Conservation (phyloP, 2,888 invertebrate species). For the Gryllus longicercus region DNA sequence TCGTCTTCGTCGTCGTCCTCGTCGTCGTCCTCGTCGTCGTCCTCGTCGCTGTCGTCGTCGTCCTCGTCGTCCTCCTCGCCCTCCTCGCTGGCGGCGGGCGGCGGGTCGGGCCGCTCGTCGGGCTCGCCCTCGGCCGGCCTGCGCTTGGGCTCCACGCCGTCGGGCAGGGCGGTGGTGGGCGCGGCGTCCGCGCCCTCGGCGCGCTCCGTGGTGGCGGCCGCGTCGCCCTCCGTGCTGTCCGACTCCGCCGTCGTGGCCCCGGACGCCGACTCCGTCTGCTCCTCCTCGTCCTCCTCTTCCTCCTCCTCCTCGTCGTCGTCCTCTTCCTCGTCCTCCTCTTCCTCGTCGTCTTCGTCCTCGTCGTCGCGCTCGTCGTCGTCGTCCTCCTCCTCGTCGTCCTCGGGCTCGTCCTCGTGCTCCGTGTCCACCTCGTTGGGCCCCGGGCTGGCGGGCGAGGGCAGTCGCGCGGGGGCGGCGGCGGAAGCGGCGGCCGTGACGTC, state of each 20-base stretch:
- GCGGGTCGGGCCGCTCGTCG: background rate
- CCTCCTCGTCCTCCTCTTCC: background rate
- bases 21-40: slow-evolving; percentile 38
- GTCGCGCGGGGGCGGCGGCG: background rate
- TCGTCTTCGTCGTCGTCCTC: slow-evolving; percentile 48
- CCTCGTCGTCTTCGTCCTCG: background rate
- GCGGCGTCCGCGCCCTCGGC: background rate
- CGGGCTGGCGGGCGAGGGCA: slow-evolving; percentile 25
- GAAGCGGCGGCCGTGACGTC: background rate
- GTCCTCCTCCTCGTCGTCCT: slow-evolving; percentile 34
- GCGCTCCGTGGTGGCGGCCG: background rate
- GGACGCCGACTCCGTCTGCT: background rate
- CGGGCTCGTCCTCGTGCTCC: slow-evolving; percentile 38
- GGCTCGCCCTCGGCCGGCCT: background rate
- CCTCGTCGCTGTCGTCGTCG: slow-evolving; percentile 39
- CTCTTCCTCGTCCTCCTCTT: background rate
- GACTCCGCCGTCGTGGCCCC: background rate
- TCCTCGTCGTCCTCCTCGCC: slow-evolving; percentile 26
- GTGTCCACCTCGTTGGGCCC: background rate
- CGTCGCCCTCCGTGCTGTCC: background rate
- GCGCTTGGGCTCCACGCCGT: background rate
- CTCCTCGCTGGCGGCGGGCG: background rate
- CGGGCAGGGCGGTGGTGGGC: background rate
- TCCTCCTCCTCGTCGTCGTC: slow-evolving; percentile 19
- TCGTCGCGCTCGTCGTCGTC: background rate